Evolutionary conservation across 2,888 invertebrate species (phyloP).

Genomic region (Spialia ferax): DNA sequence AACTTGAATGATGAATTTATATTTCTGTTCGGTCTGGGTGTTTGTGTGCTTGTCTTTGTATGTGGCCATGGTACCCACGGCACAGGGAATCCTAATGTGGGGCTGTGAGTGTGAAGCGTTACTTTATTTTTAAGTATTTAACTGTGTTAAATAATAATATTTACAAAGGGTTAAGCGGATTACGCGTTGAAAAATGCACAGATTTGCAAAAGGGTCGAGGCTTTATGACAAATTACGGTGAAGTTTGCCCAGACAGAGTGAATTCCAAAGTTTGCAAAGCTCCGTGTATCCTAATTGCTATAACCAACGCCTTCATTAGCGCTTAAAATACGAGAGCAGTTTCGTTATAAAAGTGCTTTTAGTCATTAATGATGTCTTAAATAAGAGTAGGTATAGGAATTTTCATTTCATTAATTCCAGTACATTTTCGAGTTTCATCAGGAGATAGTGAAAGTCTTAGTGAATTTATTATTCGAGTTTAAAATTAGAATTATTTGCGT

Average conservation of each 20-base stretch:
- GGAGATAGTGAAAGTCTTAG: too few species aligned
- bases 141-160: not conserved
- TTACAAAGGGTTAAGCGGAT: not conserved
- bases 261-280: not conserved
- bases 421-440: slow-evolving; percentile 5
- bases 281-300: not conserved
- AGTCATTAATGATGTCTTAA: slow-evolving; percentile 23
- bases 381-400: slow-evolving; percentile 12
- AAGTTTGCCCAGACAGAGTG: not conserved
- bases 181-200: not conserved
- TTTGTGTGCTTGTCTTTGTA: too few species aligned
- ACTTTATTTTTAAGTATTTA: too few species aligned
- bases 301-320: slow-evolving; percentile 34
- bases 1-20: too few species aligned
- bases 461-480: too few species aligned
- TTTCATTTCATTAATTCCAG: slow-evolving; percentile 14
- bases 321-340: slow-evolving; percentile 14
- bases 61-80: too few species aligned
- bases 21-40: too few species aligned
- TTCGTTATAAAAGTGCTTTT: slow-evolving; percentile 6
- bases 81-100: too few species aligned
- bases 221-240: not conserved
- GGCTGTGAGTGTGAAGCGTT: too few species aligned
- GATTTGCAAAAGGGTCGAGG: not conserved
- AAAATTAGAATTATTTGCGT: too few species aligned